phyloP scores from a whole-genome alignment of 2,888 invertebrate genomes.

The Xestia ashworthii region DNA sequence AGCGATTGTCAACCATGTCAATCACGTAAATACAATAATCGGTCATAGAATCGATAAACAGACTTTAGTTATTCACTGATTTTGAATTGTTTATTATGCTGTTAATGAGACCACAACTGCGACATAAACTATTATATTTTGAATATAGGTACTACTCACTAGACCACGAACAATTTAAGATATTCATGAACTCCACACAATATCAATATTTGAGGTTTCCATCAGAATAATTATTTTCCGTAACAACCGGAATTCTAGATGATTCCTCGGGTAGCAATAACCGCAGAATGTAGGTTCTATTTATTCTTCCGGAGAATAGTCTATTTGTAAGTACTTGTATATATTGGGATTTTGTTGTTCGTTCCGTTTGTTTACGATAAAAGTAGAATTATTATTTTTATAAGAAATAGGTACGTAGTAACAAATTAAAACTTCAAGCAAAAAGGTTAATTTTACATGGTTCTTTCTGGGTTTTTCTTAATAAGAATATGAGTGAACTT shows the following conservation, averaged over 20 bases:
- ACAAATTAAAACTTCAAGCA: neutral
- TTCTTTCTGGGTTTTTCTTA: neutral
- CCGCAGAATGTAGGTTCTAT: neutral
- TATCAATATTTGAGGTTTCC: neutral
- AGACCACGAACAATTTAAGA: neutral
- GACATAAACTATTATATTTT: no score
- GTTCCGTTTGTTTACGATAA: neutral
- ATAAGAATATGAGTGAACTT: no score
- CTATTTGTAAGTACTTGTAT: neutral
- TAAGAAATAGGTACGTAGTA: neutral
- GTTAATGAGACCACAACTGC: neutral
- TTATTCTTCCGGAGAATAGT: neutral
- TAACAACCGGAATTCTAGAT: neutral
- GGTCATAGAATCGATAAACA: no score
- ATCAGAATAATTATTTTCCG: neutral
- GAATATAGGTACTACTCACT: no score
- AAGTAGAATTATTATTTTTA: neutral
- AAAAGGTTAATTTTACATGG: neutral
- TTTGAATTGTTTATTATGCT: neutral
- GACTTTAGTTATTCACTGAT: neutral
- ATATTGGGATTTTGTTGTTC: neutral
- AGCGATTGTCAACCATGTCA: neutral
- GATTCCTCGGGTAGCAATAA: neutral
- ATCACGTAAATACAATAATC: neutral
- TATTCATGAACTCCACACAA: neutral